Percentiles rank a stretch among this genome's conserved stretches.
Conservation (phyloP, 1,140 invertebrate genomes). For the Cyphomyrmex costatus region DNA sequence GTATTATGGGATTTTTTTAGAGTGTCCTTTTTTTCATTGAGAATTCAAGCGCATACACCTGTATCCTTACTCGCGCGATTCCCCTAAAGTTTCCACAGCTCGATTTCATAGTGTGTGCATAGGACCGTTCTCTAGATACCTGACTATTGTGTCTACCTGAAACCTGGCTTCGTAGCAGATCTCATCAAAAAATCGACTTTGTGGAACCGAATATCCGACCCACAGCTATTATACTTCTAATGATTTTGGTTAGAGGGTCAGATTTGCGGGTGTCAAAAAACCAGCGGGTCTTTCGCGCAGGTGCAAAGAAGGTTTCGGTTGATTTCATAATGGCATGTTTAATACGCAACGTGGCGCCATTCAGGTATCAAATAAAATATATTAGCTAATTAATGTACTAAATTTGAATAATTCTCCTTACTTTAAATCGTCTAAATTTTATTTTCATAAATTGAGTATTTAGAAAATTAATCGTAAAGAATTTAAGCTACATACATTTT, state of each 20-base stretch:
- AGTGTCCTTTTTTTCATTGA: conserved; percentile 45
- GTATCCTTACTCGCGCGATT: conserved; percentile 40
- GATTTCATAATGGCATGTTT: background rate
- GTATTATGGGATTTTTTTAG: conserved; percentile 55
- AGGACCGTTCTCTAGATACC: conserved; percentile 66
- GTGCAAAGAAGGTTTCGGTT: conserved; percentile 52
- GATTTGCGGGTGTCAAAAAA: conserved; percentile 48
- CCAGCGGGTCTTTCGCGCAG: conserved; percentile 19
- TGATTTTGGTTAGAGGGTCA: conserved; percentile 64
- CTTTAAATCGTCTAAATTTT: background rate
- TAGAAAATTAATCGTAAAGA: background rate
- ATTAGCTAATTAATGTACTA: conserved; percentile 31
- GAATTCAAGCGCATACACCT: conserved; percentile 49
- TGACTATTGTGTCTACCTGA: conserved; percentile 67
- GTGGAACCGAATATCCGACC: conserved; percentile 44
- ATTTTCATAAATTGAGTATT: background rate
- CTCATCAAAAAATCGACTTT: conserved; percentile 57
- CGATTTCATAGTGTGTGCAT: conserved; percentile 56
- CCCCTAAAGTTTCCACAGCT: conserved; percentile 57
- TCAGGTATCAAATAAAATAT: conserved; percentile 12
- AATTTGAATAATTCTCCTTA: background rate
- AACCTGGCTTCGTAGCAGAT: conserved; percentile 26
- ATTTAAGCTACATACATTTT: background rate
- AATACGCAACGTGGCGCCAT: background rate
- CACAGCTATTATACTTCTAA: conserved; percentile 65